Percentiles rank a stretch among this genome's conserved stretches.
These are phyloP conservation scores for Nomada ruficornis DNA, from an alignment of 2,888 invertebrate genomes.

Conservation along the genomic window DNA sequence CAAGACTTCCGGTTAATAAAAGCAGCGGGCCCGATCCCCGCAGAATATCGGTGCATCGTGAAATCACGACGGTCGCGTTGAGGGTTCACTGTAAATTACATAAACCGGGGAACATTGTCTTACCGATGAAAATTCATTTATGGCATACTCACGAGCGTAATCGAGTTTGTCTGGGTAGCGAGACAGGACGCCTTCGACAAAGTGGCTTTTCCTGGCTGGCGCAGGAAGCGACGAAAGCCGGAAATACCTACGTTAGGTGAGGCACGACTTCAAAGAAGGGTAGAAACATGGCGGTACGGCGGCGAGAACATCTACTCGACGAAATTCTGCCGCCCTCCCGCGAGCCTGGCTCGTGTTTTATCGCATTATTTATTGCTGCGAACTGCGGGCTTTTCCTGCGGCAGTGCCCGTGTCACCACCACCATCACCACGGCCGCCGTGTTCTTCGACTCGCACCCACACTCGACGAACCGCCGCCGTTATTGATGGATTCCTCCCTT, in stretches of 20 bases:
- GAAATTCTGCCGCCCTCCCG: slow-evolving; percentile 67
- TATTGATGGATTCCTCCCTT: slow-evolving; percentile 84
- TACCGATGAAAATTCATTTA: slow-evolving; percentile 69
- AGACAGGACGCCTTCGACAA: slow-evolving; percentile 60
- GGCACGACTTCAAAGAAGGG: slow-evolving; percentile 63
- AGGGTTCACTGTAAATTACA: slow-evolving; percentile 60
- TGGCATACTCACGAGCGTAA: slow-evolving; percentile 64
- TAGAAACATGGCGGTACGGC: slow-evolving; percentile 6
- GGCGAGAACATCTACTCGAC: slow-evolving; percentile 55
- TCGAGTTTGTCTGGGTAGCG: slow-evolving; percentile 63
- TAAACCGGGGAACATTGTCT: slow-evolving; percentile 64
- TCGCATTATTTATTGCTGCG: slow-evolving; percentile 83
- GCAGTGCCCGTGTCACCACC: slow-evolving; percentile 33
- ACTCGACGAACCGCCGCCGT: slow-evolving; percentile 60
- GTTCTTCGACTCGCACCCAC: slow-evolving; percentile 34
- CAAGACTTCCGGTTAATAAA: slow-evolving; percentile 24
- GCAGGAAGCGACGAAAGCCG: slow-evolving; percentile 60
- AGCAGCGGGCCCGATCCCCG: not conserved
- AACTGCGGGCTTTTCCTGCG: slow-evolving; percentile 65
- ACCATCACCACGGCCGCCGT: not conserved
- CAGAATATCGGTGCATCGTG: not conserved
- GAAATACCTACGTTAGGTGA: slow-evolving; percentile 58
- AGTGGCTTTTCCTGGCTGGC: slow-evolving; percentile 63
- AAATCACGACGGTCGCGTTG: slow-evolving; percentile 27
- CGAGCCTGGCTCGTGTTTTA: slow-evolving; percentile 84